Percentiles rank a stretch among this genome's conserved stretches.
phyloP scores from a whole-genome alignment of 2,113 vertebrate species.

The Mastomys natalensis region DNA sequence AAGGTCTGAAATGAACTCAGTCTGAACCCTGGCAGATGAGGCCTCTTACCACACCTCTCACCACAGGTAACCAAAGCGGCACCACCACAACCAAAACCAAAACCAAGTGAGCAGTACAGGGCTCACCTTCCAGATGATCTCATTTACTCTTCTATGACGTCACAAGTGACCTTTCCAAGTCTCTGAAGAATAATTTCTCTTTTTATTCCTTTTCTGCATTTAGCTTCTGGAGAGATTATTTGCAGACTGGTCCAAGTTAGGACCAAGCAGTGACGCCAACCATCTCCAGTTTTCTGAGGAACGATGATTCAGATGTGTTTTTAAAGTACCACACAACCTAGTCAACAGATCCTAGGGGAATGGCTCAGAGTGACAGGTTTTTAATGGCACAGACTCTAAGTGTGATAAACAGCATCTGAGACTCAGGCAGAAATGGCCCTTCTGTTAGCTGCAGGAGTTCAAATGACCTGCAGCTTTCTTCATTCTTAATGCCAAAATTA shows the following conservation, averaged over 20 bases:
- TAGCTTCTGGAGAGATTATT: slow-evolving; percentile 78
- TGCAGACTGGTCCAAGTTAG: slow-evolving; percentile 73
- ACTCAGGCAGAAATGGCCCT: slow-evolving; percentile 25
- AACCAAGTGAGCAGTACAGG: neutral
- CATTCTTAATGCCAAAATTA: slow-evolving; percentile 23
- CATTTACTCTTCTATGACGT: slow-evolving; percentile 63
- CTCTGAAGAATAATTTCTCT: slow-evolving; percentile 62
- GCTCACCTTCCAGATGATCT: slow-evolving; percentile 43
- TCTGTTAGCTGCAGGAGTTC: slow-evolving; percentile 26
- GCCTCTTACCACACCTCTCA: slow-evolving; percentile 79
- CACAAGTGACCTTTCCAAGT: slow-evolving; percentile 76
- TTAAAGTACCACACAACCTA: slow-evolving; percentile 49
- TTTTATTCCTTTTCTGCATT: slow-evolving; percentile 68
- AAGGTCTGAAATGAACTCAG: slow-evolving; percentile 85
- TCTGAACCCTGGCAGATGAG: slow-evolving; percentile 82
- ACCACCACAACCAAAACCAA: neutral
- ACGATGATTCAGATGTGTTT: slow-evolving; percentile 73
- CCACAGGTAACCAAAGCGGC: slow-evolving; percentile 45
- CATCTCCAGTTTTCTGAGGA: slow-evolving; percentile 63
- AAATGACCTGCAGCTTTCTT: neutral
- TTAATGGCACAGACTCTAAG: slow-evolving; percentile 66
- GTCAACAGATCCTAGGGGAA: slow-evolving; percentile 63
- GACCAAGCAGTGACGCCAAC: slow-evolving; percentile 66
- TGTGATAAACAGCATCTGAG: slow-evolving; percentile 47
- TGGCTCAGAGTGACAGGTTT: slow-evolving; percentile 62